These are phyloP conservation scores for Sarotherodon lohbergeri DNA, from an alignment of 2,113 vertebrate genomes.

Conservation along the genomic window DNA sequence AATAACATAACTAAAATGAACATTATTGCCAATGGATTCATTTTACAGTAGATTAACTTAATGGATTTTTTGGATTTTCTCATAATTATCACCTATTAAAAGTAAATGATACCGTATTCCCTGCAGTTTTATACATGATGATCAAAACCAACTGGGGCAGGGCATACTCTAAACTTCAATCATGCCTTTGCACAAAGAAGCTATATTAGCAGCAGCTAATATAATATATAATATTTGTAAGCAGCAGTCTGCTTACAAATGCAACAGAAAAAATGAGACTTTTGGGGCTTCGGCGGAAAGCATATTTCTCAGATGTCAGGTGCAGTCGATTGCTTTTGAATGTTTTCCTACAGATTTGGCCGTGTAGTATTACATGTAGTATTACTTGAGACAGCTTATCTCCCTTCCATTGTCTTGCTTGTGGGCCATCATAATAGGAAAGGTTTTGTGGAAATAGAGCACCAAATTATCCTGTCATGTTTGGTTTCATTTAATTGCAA, in stretches of 20 bases:
- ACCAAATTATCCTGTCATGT: neutral
- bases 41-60: slow-evolving; percentile 12
- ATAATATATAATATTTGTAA: neutral
- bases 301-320: neutral
- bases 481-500: neutral
- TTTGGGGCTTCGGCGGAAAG: neutral
- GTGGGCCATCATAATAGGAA: neutral
- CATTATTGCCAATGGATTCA: slow-evolving; percentile 10
- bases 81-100: neutral
- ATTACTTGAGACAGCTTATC: neutral
- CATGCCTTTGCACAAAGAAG: neutral
- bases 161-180: neutral
- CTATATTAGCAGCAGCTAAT: neutral
- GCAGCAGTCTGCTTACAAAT: neutral
- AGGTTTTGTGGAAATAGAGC: neutral
- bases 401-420: neutral
- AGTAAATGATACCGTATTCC: neutral
- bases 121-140: neutral
- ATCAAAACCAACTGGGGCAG: neutral
- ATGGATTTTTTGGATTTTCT: neutral
- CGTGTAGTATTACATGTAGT: neutral
- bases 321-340: neutral
- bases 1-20: slow-evolving; percentile 1
- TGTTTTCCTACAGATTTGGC: neutral
- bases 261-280: neutral